Evolutionary conservation across 30 jellyfish, hydroid and myxozoan species (phyloP).

Genomic region (Aurelia coerulea): DNA sequence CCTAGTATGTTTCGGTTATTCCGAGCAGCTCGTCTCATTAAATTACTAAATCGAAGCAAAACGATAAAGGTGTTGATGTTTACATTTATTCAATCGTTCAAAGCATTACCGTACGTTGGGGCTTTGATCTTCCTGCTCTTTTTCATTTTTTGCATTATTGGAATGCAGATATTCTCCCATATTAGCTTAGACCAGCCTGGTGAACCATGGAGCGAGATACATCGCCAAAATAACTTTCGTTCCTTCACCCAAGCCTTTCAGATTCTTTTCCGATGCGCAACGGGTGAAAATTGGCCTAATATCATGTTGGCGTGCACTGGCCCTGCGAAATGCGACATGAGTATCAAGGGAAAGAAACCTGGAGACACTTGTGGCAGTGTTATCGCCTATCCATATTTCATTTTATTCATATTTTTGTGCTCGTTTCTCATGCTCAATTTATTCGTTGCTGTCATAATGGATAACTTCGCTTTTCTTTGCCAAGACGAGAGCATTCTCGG

Average conservation of each 20-base stretch:
- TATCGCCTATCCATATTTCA: slow-evolving; percentile 58
- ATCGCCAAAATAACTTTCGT: slow-evolving; percentile 78
- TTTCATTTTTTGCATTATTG: slow-evolving; percentile 79
- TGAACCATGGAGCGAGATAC: slow-evolving; percentile 78
- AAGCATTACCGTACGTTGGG: slow-evolving; percentile 91
- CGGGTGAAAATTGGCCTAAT: slow-evolving; percentile 91
- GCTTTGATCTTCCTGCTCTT: slow-evolving; percentile 79
- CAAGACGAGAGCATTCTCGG: slow-evolving; percentile 74
- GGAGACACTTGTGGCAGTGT: slow-evolving; percentile 74
- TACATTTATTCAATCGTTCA: slow-evolving; percentile 85
- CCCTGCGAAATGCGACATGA: slow-evolving; percentile 71
- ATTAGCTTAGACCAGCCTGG: slow-evolving; percentile 38
- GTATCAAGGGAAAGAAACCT: slow-evolving; percentile 33
- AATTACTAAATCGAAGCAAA: slow-evolving; percentile 78
- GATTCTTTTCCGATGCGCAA: slow-evolving; percentile 79
- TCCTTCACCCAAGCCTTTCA: slow-evolving; percentile 73
- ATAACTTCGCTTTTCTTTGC: slow-evolving; percentile 66
- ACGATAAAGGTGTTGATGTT: slow-evolving; percentile 66
- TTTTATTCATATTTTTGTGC: slow-evolving; percentile 40
- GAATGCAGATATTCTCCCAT: slow-evolving; percentile 76
- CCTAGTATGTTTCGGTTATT: slow-evolving; percentile 74
- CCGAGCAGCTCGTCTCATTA: slow-evolving; percentile 86
- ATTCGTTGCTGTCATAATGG: slow-evolving; percentile 74
- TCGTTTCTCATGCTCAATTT: slow-evolving; percentile 66
- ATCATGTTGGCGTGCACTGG: slow-evolving; percentile 78